Evolutionary conservation across 2,888 invertebrate genomes (phyloP).

Genomic region (Poecilobothrus nobilitatus): DNA sequence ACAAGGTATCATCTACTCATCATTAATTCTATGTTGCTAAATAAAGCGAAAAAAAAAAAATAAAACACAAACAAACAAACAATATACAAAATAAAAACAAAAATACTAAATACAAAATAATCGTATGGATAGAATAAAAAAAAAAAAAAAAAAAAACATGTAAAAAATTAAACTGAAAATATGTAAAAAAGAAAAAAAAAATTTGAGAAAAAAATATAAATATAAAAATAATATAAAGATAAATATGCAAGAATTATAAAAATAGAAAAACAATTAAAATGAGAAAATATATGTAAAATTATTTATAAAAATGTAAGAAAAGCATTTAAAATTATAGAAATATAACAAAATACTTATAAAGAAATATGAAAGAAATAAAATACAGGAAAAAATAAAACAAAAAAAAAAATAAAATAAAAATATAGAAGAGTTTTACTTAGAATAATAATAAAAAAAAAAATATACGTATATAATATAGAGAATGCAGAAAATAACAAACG

Average conservation of each 20-base stretch:
- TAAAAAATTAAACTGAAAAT: no score
- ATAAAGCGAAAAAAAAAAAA: neutral
- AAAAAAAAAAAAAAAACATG: no score
- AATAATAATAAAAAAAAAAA: neutral
- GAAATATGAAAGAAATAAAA: neutral
- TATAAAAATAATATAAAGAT: neutral
- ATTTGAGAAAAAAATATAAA: no score
- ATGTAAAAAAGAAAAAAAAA: neutral
- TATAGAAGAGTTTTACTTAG: neutral
- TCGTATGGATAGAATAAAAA: no score
- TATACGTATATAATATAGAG: neutral
- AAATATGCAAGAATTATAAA: neutral
- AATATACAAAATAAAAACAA: no score
- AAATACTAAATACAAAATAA: no score
- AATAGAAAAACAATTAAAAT: constrained; percentile 6
- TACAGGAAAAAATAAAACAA: neutral
- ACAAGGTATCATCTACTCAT: neutral
- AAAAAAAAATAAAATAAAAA: neutral
- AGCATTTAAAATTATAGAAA: neutral
- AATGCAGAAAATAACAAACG: neutral
- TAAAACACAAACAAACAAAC: no score
- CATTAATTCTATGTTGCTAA: constrained; percentile 1
- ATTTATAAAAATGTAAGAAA: neutral
- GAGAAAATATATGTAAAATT: neutral
- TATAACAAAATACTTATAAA: neutral